A percentile compares a stretch with the other conserved stretches of the same genome.
phyloP scores from a whole-genome alignment of 2,797 vertebrate genomes.

The Mormyrops attenuatus region DNA sequence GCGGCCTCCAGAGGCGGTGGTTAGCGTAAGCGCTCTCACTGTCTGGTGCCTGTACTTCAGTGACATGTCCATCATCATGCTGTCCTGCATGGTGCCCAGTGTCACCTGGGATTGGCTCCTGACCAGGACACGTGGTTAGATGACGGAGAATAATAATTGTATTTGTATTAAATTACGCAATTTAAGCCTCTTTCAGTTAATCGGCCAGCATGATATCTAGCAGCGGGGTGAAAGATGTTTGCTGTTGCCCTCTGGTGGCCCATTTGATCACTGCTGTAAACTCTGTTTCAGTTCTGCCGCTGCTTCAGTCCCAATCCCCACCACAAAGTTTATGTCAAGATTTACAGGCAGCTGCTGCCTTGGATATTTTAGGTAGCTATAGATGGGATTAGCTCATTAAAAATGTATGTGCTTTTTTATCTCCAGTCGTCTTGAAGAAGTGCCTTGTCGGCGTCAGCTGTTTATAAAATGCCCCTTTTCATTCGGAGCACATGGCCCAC shows the following conservation, averaged over 20 bases:
- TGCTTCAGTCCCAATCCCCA: neutral
- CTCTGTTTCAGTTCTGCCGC: neutral
- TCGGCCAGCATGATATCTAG: neutral
- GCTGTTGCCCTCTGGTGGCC: slow-evolving; percentile 15
- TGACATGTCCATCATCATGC: neutral
- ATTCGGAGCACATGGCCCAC: slow-evolving; percentile 42
- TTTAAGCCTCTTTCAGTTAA: neutral
- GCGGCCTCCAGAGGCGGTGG: neutral
- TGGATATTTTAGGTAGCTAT: neutral
- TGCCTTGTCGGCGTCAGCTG: slow-evolving; percentile 47
- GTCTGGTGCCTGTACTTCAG: neutral
- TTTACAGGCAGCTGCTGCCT: neutral
- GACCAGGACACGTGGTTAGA: neutral
- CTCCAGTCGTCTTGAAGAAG: slow-evolving; percentile 39
- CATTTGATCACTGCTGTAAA: neutral
- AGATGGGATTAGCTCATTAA: neutral
- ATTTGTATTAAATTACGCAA: neutral
- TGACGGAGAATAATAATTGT: neutral
- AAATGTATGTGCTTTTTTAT: slow-evolving; percentile 18
- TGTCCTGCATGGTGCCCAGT: neutral
- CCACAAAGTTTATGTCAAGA: slow-evolving; percentile 10
- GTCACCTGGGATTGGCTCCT: neutral
- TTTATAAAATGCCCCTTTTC: slow-evolving; percentile 56
- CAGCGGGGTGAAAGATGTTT: neutral
- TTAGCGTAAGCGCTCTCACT: neutral